Base-by-base conservation (phyloP, 2,888 invertebrate species). In the Priocnemis perturbator region DNA sequence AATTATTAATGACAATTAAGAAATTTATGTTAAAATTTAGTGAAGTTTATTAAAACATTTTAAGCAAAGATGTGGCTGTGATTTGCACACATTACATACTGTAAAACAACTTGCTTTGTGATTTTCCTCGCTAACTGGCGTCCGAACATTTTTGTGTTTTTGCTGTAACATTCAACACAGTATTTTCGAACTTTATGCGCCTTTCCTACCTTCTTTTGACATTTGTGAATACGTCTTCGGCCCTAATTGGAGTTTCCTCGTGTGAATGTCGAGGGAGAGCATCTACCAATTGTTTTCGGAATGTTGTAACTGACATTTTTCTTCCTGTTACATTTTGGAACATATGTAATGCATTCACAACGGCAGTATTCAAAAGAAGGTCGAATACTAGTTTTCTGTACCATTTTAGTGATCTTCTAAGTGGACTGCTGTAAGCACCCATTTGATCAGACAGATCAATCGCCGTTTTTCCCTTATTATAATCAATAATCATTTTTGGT, bases 371-470 rank as follows among this genome's bases (percentile, higher is more conserved):
- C 45, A 75, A 63, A 57, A 75, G 58, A 52, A 76, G 45, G 47
- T 73, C 68, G 56, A 74, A 64, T 15, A 30, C 74, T 48, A 70
- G 20, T 68, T 73, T 73, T 52, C 66, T 55, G 59, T 74, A 71
- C 73, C 74, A 73, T 37, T 70, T 77, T 30, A 74, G 37, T 59
- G 67, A 58, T 60, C 68, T 73, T 65, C 71, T 66, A 23, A 77
- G 67, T 64, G 63, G 65, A 58, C 68, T 69, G 60, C 64, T 64
- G 60, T 76, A 76, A 21, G 69, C 17, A 60, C 56, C 53, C 68
- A 74, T 69, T 53, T 72, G 65, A 65, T 74, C 69, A 57, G 69
- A 66, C 15, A 67, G 70, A 62, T 73, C 70, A 58, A 71, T 61
- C 45, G 64, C 19, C 17, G 66, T 59, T 60, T 71, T 76, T 20